Percentiles rank a stretch among this genome's conserved stretches.
Conservation (phyloP, 30 jellyfish, hydroid and myxozoan species). For the Clytia hemisphaerica region DNA sequence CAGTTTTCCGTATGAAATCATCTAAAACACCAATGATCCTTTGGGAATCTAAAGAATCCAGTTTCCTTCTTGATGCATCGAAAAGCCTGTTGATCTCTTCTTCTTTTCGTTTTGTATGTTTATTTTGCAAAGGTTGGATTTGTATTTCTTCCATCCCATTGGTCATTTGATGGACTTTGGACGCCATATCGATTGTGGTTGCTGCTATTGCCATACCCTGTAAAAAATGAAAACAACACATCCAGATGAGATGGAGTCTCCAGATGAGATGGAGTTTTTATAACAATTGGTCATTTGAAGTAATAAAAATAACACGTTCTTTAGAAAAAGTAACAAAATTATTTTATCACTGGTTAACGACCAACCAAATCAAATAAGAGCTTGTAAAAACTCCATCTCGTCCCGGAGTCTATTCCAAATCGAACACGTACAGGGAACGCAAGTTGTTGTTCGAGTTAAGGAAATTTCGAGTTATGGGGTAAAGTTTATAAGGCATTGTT, state of each 20-base stretch:
- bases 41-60: conserved; percentile 76
- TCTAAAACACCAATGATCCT: conserved; percentile 63
- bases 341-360: no score
- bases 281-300: no score
- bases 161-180: conserved; percentile 9
- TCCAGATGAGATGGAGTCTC: conserved; percentile 5
- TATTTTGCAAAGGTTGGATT: conserved; percentile 32
- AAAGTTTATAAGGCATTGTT: no score
- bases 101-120: conserved; percentile 31
- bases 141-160: conserved; percentile 53
- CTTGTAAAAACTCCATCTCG: no score
- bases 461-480: no score
- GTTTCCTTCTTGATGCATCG: conserved; percentile 66
- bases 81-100: conserved; percentile 28
- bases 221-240: not conserved
- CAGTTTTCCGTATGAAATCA: conserved; percentile 59
- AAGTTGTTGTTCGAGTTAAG: no score
- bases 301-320: no score
- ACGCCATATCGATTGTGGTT: conserved; percentile 12
- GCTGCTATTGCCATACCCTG: conserved; percentile 42
- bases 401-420: no score
- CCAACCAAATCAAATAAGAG: no score
- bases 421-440: no score
- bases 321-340: no score
- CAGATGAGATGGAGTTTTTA: not conserved